Evolutionary conservation across 2,113 vertebrate genomes (phyloP).

Genomic region (Deroptyus accipitrinus): DNA sequence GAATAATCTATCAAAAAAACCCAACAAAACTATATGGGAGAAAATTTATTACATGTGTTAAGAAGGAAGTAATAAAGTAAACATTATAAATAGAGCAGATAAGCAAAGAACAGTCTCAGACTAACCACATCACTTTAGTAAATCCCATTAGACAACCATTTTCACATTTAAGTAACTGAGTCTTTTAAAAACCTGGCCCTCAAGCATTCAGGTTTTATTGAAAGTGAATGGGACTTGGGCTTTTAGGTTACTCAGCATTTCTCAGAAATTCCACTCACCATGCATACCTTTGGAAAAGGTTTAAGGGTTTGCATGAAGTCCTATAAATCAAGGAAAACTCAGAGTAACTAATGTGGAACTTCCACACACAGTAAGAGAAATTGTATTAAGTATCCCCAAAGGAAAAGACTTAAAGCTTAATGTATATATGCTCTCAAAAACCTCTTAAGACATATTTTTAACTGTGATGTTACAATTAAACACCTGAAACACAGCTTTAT

Average conservation of each 20-base stretch:
- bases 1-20: not conserved
- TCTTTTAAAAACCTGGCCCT: slow-evolving; percentile 11
- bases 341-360: not conserved
- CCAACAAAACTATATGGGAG: not conserved
- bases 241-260: slow-evolving; percentile 27
- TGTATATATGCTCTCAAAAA: not conserved
- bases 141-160: not conserved
- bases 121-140: not conserved
- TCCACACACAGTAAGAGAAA: not conserved
- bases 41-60: slow-evolving; percentile 1
- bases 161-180: not conserved
- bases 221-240: not conserved
- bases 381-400: not conserved
- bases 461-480: not conserved
- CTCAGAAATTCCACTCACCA: not conserved
- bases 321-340: slow-evolving; percentile 6
- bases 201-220: slow-evolving; percentile 16
- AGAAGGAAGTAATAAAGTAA: slow-evolving; percentile 34
- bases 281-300: not conserved
- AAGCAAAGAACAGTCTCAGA: not conserved
- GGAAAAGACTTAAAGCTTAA: not conserved
- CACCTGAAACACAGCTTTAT: not conserved
- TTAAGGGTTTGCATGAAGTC: not conserved
- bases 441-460: not conserved
- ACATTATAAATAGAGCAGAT: not conserved